Base-by-base conservation (phyloP, 2,888 invertebrate species). In the Polyommatus icarus region DNA sequence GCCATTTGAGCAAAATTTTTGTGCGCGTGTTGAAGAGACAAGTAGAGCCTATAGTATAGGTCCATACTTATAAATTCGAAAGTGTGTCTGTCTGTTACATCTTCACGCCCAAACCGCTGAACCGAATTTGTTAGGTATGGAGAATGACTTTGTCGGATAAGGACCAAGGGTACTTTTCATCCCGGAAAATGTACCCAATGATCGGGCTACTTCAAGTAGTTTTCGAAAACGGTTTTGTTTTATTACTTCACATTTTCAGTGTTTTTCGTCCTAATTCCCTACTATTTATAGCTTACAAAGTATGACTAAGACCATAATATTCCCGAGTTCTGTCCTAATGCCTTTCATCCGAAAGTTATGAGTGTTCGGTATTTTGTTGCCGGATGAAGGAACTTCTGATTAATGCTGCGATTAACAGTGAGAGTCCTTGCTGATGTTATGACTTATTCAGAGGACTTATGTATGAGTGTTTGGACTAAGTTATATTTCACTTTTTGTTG, bases 401-500 rank as follows among this genome's bases (percentile, higher is more conserved):
- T 24, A 24, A 61, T 61, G 61, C 3, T 12, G 24, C 61, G 24
- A 12, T 61, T 61, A 61, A 10, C 24, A 2, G 61, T 61, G 24
- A 20, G 61, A 24, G 10, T 61, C 20, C 61, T 61, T 61, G 61
- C 20, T 61, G n/a, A 61, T 61, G 24, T 61, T 61, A 61, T 61
- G 24, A 61, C 20, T 61, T 20, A 61, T 20, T 29, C 29, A 2
- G 32, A 32, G 32, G 32, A 36, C 7, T n/a, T 57, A n/a, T 57
- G n/a, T 1, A 20, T 24, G 61, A n/a, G 6, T 61, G 61, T 61
- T 61, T 61, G 61, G 24, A n/a, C 7, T 8, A 20, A 24, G 61
- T 61, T 24, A 24, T 10, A 24, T 61, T 24, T 24, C 8, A 8
- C 4, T 61, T 61, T 12, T 24, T 12, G 61, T 61, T 24, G 61